Base-by-base conservation (phyloP, 2,888 invertebrate genomes). In the Meloe dianella region DNA sequence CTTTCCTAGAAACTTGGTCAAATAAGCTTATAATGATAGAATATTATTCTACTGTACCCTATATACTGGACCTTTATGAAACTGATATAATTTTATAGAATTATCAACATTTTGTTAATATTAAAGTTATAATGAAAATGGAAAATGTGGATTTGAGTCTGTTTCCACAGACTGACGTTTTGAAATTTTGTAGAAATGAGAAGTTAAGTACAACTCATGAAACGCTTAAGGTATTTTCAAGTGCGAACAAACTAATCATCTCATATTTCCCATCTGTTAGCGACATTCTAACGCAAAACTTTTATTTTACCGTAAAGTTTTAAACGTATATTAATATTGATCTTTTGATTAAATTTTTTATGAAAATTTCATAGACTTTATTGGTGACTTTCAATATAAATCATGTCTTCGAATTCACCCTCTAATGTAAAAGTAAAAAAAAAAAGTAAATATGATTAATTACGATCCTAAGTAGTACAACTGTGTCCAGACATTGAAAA, bases 361-460 rank as follows among this genome's bases (percentile, higher is more conserved):
- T 41, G 4, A 41, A 41, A n/a, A 41, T 22, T 51, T 51, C 10
- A 22, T 51, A 10, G 47, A 51, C 20, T 51, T 22, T 51, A 51
- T 51, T 51, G 47, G 10, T 0, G 22, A 1, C 47, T 8, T 51
- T 51, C 9, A 4, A 10, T 41, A 41, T 17, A 41, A 22, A 22
- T 10, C 20, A 51, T 20, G 22, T 51, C 47, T 22, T 22, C 3
- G 10, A 51, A 51, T 51, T 22, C 9, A 51, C 20, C 20, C 47
- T 22, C 10, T 2, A 51, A 20, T 51, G 47, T 10, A 20, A 51
- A 51, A 20, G 10, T 20, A n/a, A 2, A 10, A 22, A 67, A 65
- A 60, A 47, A 62, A 64, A 57, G 29, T 67, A 65, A 67, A 67
- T 65, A 65, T 67, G 67, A 67, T 67, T 67, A 67, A 67, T 67